Conservation (phyloP, 2,113 vertebrate species). For the Misgurnus mizolepis region DNA sequence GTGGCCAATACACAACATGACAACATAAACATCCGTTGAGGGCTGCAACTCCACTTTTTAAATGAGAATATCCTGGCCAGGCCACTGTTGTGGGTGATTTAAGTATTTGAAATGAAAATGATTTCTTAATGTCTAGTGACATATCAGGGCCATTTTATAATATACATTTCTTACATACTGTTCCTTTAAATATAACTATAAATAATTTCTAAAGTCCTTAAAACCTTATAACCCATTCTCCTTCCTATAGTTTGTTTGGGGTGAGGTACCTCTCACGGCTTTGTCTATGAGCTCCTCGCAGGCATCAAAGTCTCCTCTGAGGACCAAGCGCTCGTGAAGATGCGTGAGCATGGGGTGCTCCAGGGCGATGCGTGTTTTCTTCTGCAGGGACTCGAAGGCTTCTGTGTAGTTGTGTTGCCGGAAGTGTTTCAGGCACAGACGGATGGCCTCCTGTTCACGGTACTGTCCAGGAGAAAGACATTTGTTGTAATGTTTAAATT, state of each 20-base stretch:
- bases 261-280: slow-evolving; percentile 87
- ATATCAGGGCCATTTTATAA: too few relatives aligned
- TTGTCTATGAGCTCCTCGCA: slow-evolving; percentile 98
- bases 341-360: slow-evolving; percentile 98
- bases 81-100: too few relatives aligned
- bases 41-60: too few relatives aligned
- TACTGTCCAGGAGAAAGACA: slow-evolving; percentile 84
- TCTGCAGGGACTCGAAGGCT: slow-evolving; percentile 98
- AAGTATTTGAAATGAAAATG: too few relatives aligned
- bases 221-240: slow-evolving; percentile 3
- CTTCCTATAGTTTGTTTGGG: neutral
- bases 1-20: too few relatives aligned
- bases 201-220: too few relatives aligned
- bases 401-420: slow-evolving; percentile 99
- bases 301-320: slow-evolving; percentile 95
- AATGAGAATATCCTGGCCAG: too few relatives aligned
- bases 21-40: too few relatives aligned
- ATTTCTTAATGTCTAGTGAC: too few relatives aligned
- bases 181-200: too few relatives aligned
- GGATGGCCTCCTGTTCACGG: slow-evolving; percentile 99
- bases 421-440: slow-evolving; percentile 98
- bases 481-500: slow-evolving; percentile 5
- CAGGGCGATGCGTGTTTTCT: slow-evolving; percentile 96
- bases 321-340: slow-evolving; percentile 92
- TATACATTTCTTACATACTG: too few relatives aligned